Evolutionary conservation across 2,888 invertebrate species (phyloP).

Genomic region (Crepidodera aurea): DNA sequence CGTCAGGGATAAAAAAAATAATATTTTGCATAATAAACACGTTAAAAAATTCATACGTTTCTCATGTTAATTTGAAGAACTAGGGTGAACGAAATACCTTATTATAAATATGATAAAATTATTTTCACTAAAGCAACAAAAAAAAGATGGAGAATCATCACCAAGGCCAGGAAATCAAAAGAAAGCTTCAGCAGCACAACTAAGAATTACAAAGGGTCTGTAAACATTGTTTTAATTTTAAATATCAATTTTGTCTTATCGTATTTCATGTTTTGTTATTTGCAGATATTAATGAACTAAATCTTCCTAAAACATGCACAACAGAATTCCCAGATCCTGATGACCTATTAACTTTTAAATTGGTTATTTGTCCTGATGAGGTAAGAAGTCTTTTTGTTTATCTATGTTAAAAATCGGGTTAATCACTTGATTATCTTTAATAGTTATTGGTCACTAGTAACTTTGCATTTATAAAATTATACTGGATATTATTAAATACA

Average conservation of each 20-base stretch:
- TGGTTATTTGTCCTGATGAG: conserved; percentile 96
- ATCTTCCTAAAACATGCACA: conserved; percentile 95
- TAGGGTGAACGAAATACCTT: conserved; percentile 10
- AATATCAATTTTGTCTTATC: background rate
- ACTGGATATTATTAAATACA: too few relatives aligned
- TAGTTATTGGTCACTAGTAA: too few relatives aligned
- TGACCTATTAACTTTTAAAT: conserved; percentile 94
- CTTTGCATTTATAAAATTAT: too few relatives aligned
- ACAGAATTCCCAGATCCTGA: conserved; percentile 97
- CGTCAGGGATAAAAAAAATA: conserved; percentile 29
- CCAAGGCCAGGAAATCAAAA: conserved; percentile 81
- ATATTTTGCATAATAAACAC: conserved; percentile 35
- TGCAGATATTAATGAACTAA: conserved; percentile 96
- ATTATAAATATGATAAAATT: conserved; percentile 87
- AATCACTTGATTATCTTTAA: too few relatives aligned
- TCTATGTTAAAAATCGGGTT: too few relatives aligned
- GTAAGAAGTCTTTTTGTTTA: conserved; percentile 57
- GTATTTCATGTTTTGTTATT: conserved; percentile 50
- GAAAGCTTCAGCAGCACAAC: conserved; percentile 95
- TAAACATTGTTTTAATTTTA: conserved; percentile 5
- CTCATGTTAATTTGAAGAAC: conserved; percentile 34
- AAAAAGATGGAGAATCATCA: conserved; percentile 93
- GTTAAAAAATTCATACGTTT: conserved; percentile 34
- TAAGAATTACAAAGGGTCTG: conserved; percentile 96
- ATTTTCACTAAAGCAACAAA: conserved; percentile 97